Conservation (phyloP, 2,888 invertebrate genomes). For the Andricus curvator region DNA sequence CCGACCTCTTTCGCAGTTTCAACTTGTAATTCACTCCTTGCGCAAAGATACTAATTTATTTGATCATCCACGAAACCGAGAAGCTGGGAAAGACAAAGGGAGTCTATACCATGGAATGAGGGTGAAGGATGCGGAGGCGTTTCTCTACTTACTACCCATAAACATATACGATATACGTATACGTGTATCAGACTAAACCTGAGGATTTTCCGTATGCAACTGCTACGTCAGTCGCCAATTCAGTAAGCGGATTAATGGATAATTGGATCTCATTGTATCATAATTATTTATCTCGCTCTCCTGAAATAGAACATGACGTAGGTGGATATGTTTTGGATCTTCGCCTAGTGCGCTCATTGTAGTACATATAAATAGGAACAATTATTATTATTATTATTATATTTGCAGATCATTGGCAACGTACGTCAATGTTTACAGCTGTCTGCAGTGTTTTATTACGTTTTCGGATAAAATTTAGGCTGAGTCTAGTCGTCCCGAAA, state of each 20-base stretch:
- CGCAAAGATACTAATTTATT: constrained; percentile 22
- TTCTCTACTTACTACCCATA: background rate
- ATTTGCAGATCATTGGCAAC: too few species aligned
- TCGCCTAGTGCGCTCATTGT: background rate
- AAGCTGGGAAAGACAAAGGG: background rate
- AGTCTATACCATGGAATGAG: background rate
- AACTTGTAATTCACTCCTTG: constrained; percentile 7
- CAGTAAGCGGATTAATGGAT: background rate
- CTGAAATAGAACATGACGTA: constrained; percentile 1
- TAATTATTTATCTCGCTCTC: background rate
- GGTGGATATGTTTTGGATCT: background rate
- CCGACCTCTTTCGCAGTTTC: background rate
- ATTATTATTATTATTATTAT: too few species aligned
- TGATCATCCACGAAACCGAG: constrained; percentile 17
- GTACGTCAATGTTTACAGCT: too few species aligned
- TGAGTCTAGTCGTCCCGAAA: too few species aligned
- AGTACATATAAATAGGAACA: too few species aligned
- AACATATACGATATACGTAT: background rate
- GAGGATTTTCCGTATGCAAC: background rate
- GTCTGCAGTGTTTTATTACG: too few species aligned
- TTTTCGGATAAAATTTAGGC: too few species aligned
- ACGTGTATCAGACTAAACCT: background rate
- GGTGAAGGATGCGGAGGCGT: background rate
- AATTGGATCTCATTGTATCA: background rate
- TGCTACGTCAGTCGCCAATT: background rate